Evolutionary conservation across 2,113 vertebrate genomes (phyloP).

Genomic region (Chaetura pelagica): DNA sequence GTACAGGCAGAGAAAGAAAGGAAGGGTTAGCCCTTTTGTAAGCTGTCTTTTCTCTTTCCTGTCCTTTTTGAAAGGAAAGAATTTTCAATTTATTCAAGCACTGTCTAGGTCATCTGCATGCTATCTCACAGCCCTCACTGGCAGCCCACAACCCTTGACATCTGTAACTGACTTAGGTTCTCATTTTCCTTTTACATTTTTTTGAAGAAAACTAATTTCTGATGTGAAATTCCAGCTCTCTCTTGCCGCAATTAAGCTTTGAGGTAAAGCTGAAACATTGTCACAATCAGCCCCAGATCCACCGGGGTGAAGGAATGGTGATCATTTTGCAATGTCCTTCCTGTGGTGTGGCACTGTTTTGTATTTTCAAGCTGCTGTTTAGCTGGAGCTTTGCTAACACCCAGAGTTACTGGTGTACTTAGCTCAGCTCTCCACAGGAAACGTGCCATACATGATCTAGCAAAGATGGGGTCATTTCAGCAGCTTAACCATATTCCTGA

Average conservation of each 20-base stretch:
- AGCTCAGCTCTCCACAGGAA: not conserved
- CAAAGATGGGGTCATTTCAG: not conserved
- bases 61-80: not conserved
- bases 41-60: not conserved
- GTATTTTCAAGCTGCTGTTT: not conserved
- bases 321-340: not conserved
- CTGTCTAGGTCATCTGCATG: not conserved
- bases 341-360: rapidly evolving
- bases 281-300: not conserved
- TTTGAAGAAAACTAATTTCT: not conserved
- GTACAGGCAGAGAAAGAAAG: not conserved
- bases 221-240: not conserved
- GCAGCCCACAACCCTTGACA: not conserved
- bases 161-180: constrained; percentile 24
- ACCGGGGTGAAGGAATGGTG: not conserved
- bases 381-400: not conserved
- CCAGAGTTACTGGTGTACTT: not conserved
- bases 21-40: not conserved
- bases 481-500: not conserved
- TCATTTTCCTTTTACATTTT: not conserved
- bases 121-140: not conserved
- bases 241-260: not conserved
- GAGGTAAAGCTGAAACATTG: not conserved
- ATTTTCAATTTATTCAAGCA: not conserved
- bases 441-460: not conserved